Base-by-base conservation (phyloP, 2,113 vertebrate genomes). In the Sander vitreus region DNA sequence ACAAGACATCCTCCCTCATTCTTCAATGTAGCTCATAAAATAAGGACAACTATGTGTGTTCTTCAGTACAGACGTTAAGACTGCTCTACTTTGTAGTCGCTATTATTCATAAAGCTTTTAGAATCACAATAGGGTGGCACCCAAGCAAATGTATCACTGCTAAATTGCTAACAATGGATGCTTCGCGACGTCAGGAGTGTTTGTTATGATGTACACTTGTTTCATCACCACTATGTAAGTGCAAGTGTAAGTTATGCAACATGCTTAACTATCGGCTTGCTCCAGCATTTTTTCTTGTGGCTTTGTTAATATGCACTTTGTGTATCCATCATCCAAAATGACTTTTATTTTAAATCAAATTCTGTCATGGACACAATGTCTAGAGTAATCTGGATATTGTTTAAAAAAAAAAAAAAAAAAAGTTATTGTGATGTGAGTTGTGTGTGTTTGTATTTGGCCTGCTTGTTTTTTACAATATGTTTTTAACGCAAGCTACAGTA, bases 201-300 rank as follows among this genome's bases (percentile, higher is more conserved):
- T 86, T 79, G 21, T 65, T 62, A 69, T 72, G 59, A 48, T 66
- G 48, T 57, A 4, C 30, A 33, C 21, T 66, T 87, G 59, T 78
- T 78, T 59, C 71, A 76, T 83, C 21, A 6, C 43, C 9, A 18
- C 51, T 76, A 19, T 70, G 45, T 69, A 27, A 54, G 27, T 57
- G 64, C 12, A 43, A n/a, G n/a, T n/a, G n/a, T n/a, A n/a, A n/a
- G 4, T 43, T 55, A 33, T 33, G 11, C 16, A 18, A 45, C 10
- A 69, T 30, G 16, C 15, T 69, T 62, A 53, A 63, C 23, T 55
- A 36, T 25, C 19, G 36, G 51, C 65, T 63, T 36, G 50, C 78
- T 51, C 10, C 65, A 66, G 25, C 65, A 55, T 5, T 30, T 75
- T 19, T 33, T 64, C n/a, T 33, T 64, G 14, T 8, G 58, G 58